Percentiles rank a stretch among this genome's conserved stretches.
phyloP scores from a whole-genome alignment of 2,113 vertebrate genomes.

The Leucosticte australis region DNA sequence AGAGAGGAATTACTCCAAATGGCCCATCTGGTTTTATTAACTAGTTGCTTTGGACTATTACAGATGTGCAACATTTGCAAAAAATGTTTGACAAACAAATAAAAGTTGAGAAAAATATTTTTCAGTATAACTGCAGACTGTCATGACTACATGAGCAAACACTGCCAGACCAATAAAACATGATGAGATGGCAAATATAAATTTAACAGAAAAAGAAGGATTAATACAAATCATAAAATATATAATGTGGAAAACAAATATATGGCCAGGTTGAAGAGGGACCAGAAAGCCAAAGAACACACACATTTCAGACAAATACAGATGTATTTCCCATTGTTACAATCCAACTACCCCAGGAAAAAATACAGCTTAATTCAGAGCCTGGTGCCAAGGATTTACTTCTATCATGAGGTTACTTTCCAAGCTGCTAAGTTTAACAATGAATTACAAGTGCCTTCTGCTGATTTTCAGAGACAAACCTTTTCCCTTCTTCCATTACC shows the following conservation, averaged over 20 bases:
- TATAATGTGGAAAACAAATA: neutral
- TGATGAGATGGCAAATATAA: neutral
- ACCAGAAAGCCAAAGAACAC: neutral
- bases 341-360: neutral
- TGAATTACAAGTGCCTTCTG: neutral
- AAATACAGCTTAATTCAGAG: neutral
- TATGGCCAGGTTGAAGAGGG: neutral
- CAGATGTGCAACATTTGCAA: neutral
- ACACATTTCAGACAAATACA: neutral
- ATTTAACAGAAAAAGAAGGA: neutral
- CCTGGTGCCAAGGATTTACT: neutral
- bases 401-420: neutral
- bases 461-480: neutral
- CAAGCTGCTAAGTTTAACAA: neutral
- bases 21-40: conserved; percentile 12
- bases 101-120: neutral
- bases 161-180: neutral
- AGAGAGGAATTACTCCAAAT: neutral
- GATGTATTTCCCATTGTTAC: neutral
- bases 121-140: neutral
- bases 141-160: neutral
- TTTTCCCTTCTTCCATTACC: neutral
- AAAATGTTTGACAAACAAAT: neutral
- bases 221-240: neutral
- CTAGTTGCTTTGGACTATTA: neutral